Evolutionary conservation across 2,113 vertebrate genomes (phyloP), one percentile per base, ranked within the genome.

Genomic region (Muntiacus muntjak): DNA sequence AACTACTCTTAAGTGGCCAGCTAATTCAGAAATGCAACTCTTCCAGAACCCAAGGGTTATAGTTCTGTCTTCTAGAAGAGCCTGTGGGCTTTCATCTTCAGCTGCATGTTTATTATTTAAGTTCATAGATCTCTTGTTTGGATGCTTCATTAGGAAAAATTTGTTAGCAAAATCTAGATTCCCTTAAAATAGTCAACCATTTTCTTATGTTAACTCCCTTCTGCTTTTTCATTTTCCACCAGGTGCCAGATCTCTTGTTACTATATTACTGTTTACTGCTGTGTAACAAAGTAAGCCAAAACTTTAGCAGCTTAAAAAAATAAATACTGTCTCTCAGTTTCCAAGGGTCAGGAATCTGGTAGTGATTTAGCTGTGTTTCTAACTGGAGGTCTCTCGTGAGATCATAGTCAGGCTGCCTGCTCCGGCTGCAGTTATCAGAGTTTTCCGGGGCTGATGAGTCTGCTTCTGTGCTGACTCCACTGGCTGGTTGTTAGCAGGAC

Each of bases 231-330:
- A 36, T 84, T 92, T 81, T 88, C 67, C 14, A 91, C 17, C 17
- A 83, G 43, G 43, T 91, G 82, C 40, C 57, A 79, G 47, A 55
- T 89, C 43, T 97, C 50, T 94, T 74, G 13, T 90, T 97, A 55
- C 5, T 74, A 0, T 76, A 71, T 88, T 92, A 54, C n/a, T 87
- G 25, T 82, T 82, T 92, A 47, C 3, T 89, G 60, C 40, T 76
- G 30, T 67, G 28, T 74, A 89, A 74, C 54, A 93, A 82, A 57
- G 89, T 86, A 76, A 25, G 47, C 40, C 40, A 17, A 91, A 58
- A 96, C 9, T 67, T 74, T 62, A 92, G 86, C 52, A 79, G 19
- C 17, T 86, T 96, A 93, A 96, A 95, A 82, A 25, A 86, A 40
- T 71, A 78, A 64, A 83, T 86, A 47, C 1, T 95, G n/a, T 87